Evolutionary conservation across 2,888 invertebrate species (phyloP).

Genomic region (Melikaiella ostensackeni): DNA sequence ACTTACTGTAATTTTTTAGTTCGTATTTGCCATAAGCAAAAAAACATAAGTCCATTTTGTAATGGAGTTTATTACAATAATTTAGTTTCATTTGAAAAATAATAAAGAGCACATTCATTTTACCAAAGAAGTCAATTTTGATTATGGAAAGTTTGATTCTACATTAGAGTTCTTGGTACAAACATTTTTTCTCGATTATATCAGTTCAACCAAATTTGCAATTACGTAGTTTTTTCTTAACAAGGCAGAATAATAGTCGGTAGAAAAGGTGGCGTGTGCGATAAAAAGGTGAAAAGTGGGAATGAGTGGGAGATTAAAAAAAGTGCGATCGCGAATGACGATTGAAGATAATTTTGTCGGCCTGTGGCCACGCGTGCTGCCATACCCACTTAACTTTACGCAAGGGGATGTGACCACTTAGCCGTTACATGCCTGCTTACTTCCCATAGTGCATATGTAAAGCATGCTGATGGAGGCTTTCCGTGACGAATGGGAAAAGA

Average conservation of each 20-base stretch:
- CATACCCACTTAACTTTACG: conserved; percentile 73
- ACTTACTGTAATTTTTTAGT: no score
- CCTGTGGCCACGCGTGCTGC: conserved; percentile 65
- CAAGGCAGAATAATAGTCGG: no score
- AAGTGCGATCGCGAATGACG: conserved; percentile 55
- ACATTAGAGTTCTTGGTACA: no score
- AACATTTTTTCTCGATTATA: no score
- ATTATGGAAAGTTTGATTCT: no score
- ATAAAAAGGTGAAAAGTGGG: neutral
- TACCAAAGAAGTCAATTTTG: no score
- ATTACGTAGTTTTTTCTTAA: neutral
- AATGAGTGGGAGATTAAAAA: neutral
- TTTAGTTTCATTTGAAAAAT: no score
- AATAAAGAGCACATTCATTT: no score
- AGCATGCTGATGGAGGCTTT: conserved; percentile 56
- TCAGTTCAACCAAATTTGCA: no score
- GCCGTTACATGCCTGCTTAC: conserved; percentile 70
- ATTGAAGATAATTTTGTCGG: conserved; percentile 72
- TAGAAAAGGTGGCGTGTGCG: neutral
- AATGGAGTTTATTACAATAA: no score
- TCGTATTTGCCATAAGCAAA: no score
- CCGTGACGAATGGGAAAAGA: conserved; percentile 62
- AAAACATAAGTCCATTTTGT: no score
- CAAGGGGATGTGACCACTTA: conserved; percentile 69
- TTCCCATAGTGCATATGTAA: conserved; percentile 65